Conservation (phyloP, 2,797 vertebrate genomes). For the Bufotes viridis region DNA sequence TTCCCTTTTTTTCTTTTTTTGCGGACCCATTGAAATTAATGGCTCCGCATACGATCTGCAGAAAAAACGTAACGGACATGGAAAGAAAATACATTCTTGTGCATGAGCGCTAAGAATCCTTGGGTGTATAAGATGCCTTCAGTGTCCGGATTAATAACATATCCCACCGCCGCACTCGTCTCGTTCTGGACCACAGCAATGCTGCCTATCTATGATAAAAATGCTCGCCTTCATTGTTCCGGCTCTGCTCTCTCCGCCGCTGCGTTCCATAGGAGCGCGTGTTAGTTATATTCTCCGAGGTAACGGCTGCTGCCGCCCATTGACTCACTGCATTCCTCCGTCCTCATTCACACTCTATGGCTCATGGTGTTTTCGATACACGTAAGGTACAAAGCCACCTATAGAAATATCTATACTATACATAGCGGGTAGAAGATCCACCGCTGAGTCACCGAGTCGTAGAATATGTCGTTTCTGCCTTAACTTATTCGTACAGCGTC, state of each 20-base stretch:
- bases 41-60: too few species aligned
- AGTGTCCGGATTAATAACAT: background rate
- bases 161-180: background rate
- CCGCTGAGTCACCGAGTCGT: background rate
- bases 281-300: constrained; percentile 28
- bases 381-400: background rate
- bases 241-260: too few species aligned
- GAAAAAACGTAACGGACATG: too few species aligned
- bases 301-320: background rate
- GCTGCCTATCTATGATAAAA: background rate
- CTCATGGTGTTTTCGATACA: constrained; percentile 36
- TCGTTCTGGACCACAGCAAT: background rate
- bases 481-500: background rate
- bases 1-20: too few species aligned
- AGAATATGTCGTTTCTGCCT: background rate
- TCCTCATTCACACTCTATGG: constrained; percentile 61
- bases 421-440: background rate
- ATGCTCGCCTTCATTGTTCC: background rate
- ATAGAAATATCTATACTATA: background rate
- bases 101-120: background rate
- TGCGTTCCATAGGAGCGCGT: background rate
- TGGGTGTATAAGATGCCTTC: background rate
- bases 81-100: too few species aligned
- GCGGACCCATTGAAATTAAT: too few species aligned
- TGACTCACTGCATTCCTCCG: constrained; percentile 63